Conservation (phyloP, 2,888 invertebrate genomes). For the Lithophane semibrunnea region DNA sequence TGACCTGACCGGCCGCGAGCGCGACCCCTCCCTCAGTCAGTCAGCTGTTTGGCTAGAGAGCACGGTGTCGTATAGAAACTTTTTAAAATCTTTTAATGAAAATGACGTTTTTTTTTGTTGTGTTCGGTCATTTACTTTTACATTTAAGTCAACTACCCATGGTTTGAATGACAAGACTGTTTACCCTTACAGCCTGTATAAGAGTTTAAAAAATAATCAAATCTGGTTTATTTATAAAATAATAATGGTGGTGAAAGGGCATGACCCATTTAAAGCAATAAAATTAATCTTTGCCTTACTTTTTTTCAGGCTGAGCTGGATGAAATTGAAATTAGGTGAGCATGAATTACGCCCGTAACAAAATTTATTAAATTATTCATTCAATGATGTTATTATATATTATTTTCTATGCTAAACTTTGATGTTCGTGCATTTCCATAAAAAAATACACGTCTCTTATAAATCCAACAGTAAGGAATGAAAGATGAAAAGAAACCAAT, state of each 20-base stretch:
- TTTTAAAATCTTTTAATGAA: too few relatives aligned
- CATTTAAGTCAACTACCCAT: too few relatives aligned
- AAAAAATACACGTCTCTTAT: neutral
- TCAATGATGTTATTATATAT: too few relatives aligned
- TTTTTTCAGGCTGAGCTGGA: neutral
- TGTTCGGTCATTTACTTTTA: too few relatives aligned
- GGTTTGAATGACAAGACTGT: too few relatives aligned
- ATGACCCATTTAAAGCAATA: neutral
- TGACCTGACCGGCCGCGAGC: too few relatives aligned
- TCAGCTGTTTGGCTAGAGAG: too few relatives aligned
- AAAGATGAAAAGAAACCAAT: constrained; percentile 25
- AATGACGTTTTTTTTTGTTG: too few relatives aligned
- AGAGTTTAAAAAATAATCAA: neutral
- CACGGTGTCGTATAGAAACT: too few relatives aligned
- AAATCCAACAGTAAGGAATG: neutral
- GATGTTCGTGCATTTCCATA: neutral
- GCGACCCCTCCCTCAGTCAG: too few relatives aligned
- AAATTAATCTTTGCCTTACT: neutral
- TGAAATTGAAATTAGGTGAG: neutral
- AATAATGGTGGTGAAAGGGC: neutral
- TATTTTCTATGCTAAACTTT: neutral
- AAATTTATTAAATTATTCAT: neutral
- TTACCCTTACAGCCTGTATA: too few relatives aligned
- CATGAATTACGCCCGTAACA: neutral
- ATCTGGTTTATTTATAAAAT: neutral